A percentile compares a stretch with the other conserved stretches of the same genome.
phyloP scores from a whole-genome alignment of 1,140 invertebrate genomes.

The Mya arenaria region DNA sequence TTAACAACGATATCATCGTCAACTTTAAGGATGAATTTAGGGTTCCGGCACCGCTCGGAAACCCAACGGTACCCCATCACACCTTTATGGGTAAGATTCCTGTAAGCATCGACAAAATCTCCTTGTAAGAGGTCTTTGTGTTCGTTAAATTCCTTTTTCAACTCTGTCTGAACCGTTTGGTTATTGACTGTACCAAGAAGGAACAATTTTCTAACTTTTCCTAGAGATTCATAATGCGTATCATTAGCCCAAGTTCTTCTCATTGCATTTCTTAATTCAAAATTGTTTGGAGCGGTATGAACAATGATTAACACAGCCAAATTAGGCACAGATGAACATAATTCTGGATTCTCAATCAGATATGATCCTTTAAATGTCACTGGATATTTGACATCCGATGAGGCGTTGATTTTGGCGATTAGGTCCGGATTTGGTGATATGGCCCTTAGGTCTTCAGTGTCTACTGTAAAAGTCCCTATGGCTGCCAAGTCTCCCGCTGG shows the following conservation, averaged over 20 bases:
- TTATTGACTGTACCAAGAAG: slow-evolving; percentile 85
- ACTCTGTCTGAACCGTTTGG: slow-evolving; percentile 39
- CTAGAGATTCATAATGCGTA: slow-evolving; percentile 44
- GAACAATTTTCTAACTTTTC: slow-evolving; percentile 83
- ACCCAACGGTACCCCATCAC: slow-evolving; percentile 86
- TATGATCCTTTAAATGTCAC: slow-evolving; percentile 47
- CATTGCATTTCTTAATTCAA: slow-evolving; percentile 64
- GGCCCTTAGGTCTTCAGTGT: too few relatives aligned
- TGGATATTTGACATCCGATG: background rate
- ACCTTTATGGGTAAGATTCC: slow-evolving; percentile 83
- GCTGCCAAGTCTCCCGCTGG: too few relatives aligned
- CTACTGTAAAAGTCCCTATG: too few relatives aligned
- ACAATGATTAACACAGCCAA: slow-evolving; percentile 69
- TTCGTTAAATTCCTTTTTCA: slow-evolving; percentile 62
- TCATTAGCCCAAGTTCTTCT: slow-evolving; percentile 76
- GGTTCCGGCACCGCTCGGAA: slow-evolving; percentile 13
- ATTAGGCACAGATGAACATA: slow-evolving; percentile 57
- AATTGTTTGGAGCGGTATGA: slow-evolving; percentile 69
- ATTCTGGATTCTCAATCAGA: slow-evolving; percentile 62
- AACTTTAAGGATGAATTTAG: slow-evolving; percentile 81
- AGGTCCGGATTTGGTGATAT: too few relatives aligned
- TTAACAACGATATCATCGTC: slow-evolving; percentile 70
- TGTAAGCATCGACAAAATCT: slow-evolving; percentile 74
- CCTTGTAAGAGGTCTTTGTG: slow-evolving; percentile 76
- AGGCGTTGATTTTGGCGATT: background rate